These are phyloP conservation scores for Rousettus leschenaultii DNA, from an alignment of 2,113 vertebrate genomes.

Conservation along the genomic window DNA sequence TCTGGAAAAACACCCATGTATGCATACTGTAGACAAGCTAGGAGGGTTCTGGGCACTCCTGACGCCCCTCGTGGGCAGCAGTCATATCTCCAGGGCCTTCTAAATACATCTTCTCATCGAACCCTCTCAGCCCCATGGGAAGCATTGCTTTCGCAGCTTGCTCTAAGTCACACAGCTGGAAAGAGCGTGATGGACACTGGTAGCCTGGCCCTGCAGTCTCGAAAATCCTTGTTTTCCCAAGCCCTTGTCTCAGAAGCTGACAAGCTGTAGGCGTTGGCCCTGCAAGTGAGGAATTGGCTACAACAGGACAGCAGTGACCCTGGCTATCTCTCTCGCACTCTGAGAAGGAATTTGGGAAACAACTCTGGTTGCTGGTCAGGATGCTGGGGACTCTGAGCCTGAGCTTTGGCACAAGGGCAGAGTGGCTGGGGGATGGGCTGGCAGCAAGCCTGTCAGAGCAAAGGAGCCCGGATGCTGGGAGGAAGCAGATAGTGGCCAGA, in stretches of 20 bases:
- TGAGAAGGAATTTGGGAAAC: neutral
- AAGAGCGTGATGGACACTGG: neutral
- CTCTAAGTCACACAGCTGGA: neutral
- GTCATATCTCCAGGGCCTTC: neutral
- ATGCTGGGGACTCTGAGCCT: neutral
- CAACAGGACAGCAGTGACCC: neutral
- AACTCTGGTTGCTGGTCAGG: neutral
- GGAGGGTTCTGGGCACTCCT: neutral
- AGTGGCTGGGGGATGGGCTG: neutral
- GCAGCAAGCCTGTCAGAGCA: neutral
- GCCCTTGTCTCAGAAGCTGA: neutral
- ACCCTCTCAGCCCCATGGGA: neutral
- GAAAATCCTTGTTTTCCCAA: neutral
- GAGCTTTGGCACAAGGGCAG: neutral
- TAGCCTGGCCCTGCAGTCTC: neutral
- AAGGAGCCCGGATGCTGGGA: neutral
- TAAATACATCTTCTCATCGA: neutral
- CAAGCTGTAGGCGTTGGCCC: neutral
- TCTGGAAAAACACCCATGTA: neutral
- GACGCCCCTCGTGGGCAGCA: neutral
- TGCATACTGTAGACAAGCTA: neutral
- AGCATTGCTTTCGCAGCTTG: neutral
- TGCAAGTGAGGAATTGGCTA: neutral
- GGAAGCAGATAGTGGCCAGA: conserved; percentile 32
- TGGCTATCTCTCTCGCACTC: neutral